phyloP scores from a whole-genome alignment of 2,797 vertebrate species.

The Spea hammondii region DNA sequence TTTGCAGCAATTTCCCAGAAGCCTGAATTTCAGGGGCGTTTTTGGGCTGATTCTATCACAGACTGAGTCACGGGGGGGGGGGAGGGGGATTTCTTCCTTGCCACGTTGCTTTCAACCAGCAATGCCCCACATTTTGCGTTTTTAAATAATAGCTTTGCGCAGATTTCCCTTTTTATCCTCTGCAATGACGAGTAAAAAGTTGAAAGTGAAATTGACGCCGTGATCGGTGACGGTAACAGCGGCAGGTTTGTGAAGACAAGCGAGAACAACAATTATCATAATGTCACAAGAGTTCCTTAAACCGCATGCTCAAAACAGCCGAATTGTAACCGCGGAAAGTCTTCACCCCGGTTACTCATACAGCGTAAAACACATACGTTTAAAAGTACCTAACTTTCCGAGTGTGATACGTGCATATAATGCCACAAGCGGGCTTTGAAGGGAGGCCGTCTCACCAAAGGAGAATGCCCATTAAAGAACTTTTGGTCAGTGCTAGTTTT shows the following conservation, averaged over 20 bases:
- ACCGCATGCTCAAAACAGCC: background rate
- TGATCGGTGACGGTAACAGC: background rate
- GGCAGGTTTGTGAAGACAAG: background rate
- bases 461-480: too few relatives aligned
- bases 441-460: too few relatives aligned
- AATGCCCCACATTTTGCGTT: too few relatives aligned
- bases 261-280: background rate
- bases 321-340: background rate
- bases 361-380: background rate
- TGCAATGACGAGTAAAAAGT: background rate
- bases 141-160: background rate
- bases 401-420: background rate
- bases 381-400: conserved; percentile 2
- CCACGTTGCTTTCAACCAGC: too few relatives aligned
- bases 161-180: conserved; percentile 10
- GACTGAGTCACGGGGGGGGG: too few relatives aligned
- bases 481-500: too few relatives aligned
- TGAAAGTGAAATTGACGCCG: background rate
- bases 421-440: too few relatives aligned
- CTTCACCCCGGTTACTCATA: background rate
- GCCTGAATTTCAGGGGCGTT: too few relatives aligned
- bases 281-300: background rate
- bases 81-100: too few relatives aligned
- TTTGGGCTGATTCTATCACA: too few relatives aligned
- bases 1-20: too few relatives aligned